Percentiles rank a stretch among this genome's conserved stretches.
Conservation (phyloP, 2,888 invertebrate species). For the Cerastis leucographa region DNA sequence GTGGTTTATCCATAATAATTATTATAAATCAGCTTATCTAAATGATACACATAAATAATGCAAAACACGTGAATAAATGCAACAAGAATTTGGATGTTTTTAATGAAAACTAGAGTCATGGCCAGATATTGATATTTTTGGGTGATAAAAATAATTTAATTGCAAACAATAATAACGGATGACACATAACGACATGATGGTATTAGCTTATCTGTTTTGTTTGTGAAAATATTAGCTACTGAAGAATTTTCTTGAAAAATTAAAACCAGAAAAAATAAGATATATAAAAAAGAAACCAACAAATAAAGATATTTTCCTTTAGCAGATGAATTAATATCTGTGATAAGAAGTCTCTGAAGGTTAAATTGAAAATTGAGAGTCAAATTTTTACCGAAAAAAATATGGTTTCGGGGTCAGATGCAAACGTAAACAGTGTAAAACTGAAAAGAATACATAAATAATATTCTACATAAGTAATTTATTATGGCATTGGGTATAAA, state of each 20-base stretch:
- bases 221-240: neutral
- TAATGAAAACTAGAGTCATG: constrained; percentile 48
- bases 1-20: constrained; percentile 11
- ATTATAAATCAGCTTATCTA: constrained; percentile 26
- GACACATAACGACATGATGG: neutral
- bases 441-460: constrained; percentile 63
- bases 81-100: constrained; percentile 36
- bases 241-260: neutral
- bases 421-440: constrained; percentile 56
- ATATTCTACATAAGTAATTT: constrained; percentile 48
- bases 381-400: constrained; percentile 71
- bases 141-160: neutral
- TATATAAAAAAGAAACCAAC: neutral
- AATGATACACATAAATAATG: constrained; percentile 38
- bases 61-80: constrained; percentile 34
- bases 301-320: constrained; percentile 18
- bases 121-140: constrained; percentile 55
- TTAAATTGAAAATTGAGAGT: constrained; percentile 73
- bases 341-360: constrained; percentile 68
- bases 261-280: neutral
- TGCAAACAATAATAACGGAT: neutral
- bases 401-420: constrained; percentile 69
- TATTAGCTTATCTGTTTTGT: neutral
- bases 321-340: constrained; percentile 64
- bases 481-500: constrained; percentile 58